phyloP scores from a whole-genome alignment of 2,888 invertebrate genomes.

The Hirtodrosophila histrioides region DNA sequence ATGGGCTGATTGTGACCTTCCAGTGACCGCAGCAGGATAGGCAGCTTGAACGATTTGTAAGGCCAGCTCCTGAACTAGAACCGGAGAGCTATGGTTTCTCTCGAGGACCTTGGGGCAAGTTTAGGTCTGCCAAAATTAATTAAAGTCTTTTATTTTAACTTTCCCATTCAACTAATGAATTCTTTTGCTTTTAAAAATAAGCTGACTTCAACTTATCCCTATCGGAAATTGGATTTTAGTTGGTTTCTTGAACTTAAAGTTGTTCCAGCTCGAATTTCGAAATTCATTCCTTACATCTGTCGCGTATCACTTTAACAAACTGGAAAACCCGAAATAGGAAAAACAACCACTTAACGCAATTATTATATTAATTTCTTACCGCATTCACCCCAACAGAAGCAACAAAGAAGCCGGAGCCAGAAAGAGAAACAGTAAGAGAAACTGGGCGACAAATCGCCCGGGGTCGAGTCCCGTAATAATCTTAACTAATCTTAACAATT shows the following conservation, averaged over 20 bases:
- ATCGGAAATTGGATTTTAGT: no score
- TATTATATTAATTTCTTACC: constrained; percentile 70
- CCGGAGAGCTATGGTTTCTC: no score
- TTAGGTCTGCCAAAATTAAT: no score
- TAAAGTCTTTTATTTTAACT: no score
- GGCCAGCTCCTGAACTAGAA: constrained; percentile 8
- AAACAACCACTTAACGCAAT: constrained; percentile 67
- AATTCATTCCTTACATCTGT: constrained; percentile 22
- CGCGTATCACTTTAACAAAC: constrained; percentile 18
- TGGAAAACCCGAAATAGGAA: constrained; percentile 18
- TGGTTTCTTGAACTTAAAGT: neutral
- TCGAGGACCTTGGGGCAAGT: no score
- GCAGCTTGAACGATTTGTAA: constrained; percentile 3
- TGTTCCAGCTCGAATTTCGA: neutral
- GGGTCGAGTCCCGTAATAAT: constrained; percentile 29
- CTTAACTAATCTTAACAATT: constrained; percentile 53
- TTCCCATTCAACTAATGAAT: no score
- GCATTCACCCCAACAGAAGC: constrained; percentile 27
- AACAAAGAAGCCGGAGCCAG: neutral
- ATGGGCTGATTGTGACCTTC: constrained; percentile 62
- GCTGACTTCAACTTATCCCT: no score
- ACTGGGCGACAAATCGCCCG: constrained; percentile 25
- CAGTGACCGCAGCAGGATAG: constrained; percentile 49
- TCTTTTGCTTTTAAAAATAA: no score
- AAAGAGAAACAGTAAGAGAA: neutral